Evolutionary conservation across 2,797 vertebrate genomes (phyloP), one percentile per base, ranked within the genome.

Genomic region (Microctenopoma stevenorrisi): DNA sequence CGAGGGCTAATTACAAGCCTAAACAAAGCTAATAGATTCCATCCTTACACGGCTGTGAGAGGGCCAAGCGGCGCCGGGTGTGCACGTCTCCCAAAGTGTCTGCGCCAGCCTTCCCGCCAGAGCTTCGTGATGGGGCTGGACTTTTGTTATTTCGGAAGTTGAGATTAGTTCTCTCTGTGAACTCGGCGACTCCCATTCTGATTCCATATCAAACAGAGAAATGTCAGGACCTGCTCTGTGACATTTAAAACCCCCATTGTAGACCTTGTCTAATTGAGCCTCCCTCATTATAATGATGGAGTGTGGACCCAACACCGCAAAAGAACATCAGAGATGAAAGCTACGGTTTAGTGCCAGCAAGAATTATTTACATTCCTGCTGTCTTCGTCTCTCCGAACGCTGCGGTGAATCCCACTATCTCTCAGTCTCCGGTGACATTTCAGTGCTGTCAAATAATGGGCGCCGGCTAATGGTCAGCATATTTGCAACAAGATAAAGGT

Each of bases 181-280:
- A 92, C 90, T 86, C 75, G 58, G 42, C 26, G 52, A 82, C 91
- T 91, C 82, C 84, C 72, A 68, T 89, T 92, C 85, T 90, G 91
- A 93, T 92, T 92, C 78, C 86, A 85, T 91, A 92, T 94, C 93
- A 93, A 91, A 92, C 82, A 85, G 72, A 90, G 89, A 94, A 93
- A 94, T 94, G 92, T 92, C 92, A 93, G 88, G 91, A 93, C 91
- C 90, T 92, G 85, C 85, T 71, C 87, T 82, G 83, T 93, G 93
- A 94, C 92, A 94, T 94, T 94, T 93, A 89, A 89, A 92, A 76
- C 79, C 83, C 81, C 89, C 82, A 82, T 82, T 90, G 90, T 90
- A 91, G 91, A 91, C 90, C 87, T 81, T 88, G 91, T 92, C 91
- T 93, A 93, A 94, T 94, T 91, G 91, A 92, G 86, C 85, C 76